These are phyloP conservation scores for Trichomalopsis sarcophagae DNA, from an alignment of 1,140 invertebrate species.

Conservation along the genomic window DNA sequence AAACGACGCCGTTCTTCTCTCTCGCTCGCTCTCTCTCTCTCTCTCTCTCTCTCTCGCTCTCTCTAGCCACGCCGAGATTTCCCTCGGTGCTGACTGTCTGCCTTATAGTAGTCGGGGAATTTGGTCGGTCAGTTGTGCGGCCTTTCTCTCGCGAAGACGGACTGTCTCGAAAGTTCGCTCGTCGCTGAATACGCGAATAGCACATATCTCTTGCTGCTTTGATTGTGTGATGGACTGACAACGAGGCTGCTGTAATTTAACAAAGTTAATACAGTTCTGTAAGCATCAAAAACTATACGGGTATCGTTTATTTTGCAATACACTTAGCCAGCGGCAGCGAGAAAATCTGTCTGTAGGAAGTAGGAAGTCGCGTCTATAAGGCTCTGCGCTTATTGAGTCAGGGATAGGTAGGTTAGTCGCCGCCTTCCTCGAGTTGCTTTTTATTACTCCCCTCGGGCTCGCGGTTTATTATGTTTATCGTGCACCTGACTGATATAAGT, in stretches of 20 bases:
- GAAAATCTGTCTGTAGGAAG: not conserved
- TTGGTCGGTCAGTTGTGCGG: not conserved
- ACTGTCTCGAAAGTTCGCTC: not conserved
- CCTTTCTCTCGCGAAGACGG: not conserved
- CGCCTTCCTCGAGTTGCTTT: constrained; percentile 52
- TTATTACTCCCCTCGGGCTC: constrained; percentile 55
- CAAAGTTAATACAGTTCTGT: no score
- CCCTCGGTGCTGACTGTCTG: not conserved
- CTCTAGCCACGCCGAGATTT: not conserved
- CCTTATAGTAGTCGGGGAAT: not conserved
- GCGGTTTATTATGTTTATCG: constrained; percentile 57
- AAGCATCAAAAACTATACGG: no score
- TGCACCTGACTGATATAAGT: constrained; percentile 39
- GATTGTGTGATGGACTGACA: no score
- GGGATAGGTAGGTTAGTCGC: not conserved
- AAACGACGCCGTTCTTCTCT: not conserved
- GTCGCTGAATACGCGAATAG: not conserved
- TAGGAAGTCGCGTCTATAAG: not conserved
- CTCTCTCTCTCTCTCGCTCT: not conserved
- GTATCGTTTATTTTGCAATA: not conserved
- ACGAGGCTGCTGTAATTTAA: no score
- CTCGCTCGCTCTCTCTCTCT: not conserved
- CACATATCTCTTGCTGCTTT: no score
- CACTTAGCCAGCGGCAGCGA: not conserved
- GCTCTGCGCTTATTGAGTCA: not conserved